These are phyloP conservation scores for Hippoglossus hippoglossus DNA, from an alignment of 2,797 vertebrate genomes.

Conservation along the genomic window DNA sequence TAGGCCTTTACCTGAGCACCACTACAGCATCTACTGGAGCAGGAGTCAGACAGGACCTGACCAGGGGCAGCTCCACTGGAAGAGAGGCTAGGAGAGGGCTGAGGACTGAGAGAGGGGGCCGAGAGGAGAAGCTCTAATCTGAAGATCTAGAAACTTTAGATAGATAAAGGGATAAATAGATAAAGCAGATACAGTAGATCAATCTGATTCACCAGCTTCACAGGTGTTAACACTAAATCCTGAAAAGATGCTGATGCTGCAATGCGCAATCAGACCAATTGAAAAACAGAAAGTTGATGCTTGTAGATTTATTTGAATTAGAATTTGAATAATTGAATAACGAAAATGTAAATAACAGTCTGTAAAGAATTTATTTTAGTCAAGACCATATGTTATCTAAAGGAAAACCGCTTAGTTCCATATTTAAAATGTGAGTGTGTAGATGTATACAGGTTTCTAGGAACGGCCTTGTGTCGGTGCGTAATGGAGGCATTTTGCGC, in stretches of 20 bases:
- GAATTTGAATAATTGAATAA: background rate
- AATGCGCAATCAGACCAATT: background rate
- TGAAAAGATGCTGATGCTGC: constrained; percentile 7
- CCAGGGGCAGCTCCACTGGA: constrained; percentile 8
- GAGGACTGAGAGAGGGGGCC: background rate
- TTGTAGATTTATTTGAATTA: too few relatives aligned
- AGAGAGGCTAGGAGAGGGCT: constrained; percentile 25
- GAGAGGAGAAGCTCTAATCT: constrained; percentile 2
- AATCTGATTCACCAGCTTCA: constrained; percentile 12
- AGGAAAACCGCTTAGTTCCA: background rate
- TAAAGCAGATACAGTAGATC: background rate
- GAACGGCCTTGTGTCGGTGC: constrained; percentile 28
- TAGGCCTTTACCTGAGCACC: constrained; percentile 17
- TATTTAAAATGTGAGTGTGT: background rate
- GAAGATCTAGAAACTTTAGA: background rate
- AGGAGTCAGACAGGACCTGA: constrained; percentile 26
- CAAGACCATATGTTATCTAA: too few relatives aligned
- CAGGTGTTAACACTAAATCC: background rate
- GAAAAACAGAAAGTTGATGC: too few relatives aligned
- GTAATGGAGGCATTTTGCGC: constrained; percentile 19
- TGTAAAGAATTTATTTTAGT: background rate
- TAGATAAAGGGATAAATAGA: constrained; percentile 4
- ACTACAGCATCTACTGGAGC: constrained; percentile 34
- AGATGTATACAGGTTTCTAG: background rate
- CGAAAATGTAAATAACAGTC: background rate